phyloP scores from a whole-genome alignment of 2,797 vertebrate genomes.

The Acrossocheilus wenchowensis region DNA sequence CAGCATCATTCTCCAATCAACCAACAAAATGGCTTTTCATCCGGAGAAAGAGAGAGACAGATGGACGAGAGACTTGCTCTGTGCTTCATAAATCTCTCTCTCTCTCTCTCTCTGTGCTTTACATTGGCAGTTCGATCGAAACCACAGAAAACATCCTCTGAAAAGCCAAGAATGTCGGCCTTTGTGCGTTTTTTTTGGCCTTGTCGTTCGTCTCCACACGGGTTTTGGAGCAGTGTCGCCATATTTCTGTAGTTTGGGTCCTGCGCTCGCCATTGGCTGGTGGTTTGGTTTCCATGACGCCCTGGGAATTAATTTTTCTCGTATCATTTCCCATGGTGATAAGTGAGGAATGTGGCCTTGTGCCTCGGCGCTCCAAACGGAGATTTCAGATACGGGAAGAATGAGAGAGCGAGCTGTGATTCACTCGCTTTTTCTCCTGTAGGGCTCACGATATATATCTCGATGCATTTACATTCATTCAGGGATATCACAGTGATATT shows the following conservation, averaged over 20 bases:
- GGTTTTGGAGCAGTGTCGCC: not conserved
- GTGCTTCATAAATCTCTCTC: constrained; percentile 4
- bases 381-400: constrained; percentile 48
- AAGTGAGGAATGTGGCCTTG: constrained; percentile 42
- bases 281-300: constrained; percentile 59
- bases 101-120: not conserved
- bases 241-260: not conserved
- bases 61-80: constrained; percentile 24
- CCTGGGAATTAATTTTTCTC: constrained; percentile 47
- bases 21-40: constrained; percentile 80
- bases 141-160: not conserved
- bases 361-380: constrained; percentile 12
- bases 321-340: constrained; percentile 43
- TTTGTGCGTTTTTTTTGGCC: not conserved
- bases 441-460: not conserved
- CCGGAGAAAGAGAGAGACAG: constrained; percentile 50
- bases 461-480: not conserved
- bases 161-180: not conserved
- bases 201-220: constrained; percentile 4
- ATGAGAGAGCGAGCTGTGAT: not conserved
- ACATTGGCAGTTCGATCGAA: not conserved
- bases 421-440: not conserved
- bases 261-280: constrained; percentile 18
- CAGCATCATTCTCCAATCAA: constrained; percentile 84
- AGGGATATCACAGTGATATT: not conserved